Percentiles rank a stretch among this genome's conserved stretches.
Conservation (phyloP, 1,140 invertebrate species). For the Orius insidiosus region DNA sequence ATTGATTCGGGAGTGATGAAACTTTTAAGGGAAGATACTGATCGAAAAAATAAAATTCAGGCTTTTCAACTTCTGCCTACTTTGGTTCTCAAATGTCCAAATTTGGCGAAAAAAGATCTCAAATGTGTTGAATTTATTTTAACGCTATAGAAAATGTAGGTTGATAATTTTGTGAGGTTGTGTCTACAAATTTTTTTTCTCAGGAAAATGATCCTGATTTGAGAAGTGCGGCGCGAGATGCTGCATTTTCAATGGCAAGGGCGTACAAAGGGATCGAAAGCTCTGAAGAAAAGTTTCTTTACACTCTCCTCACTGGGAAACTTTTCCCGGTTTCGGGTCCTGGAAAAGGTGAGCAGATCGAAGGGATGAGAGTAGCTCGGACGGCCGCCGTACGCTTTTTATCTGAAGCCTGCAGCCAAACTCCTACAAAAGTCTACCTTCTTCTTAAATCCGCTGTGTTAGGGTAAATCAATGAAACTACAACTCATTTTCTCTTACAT, state of each 20-base stretch:
- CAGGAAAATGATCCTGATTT: slow-evolving; percentile 17
- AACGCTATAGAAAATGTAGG: slow-evolving; percentile 3
- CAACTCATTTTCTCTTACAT: neutral
- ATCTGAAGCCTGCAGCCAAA: neutral
- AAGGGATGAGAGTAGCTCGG: slow-evolving; percentile 5
- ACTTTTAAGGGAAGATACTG: slow-evolving; percentile 38
- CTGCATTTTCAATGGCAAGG: slow-evolving; percentile 35
- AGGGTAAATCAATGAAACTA: neutral
- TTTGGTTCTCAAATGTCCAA: slow-evolving; percentile 22
- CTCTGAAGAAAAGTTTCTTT: slow-evolving; percentile 19
- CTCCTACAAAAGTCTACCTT: slow-evolving; percentile 6
- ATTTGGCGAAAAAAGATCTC: slow-evolving; percentile 18
- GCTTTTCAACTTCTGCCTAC: slow-evolving; percentile 23
- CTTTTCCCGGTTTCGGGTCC: neutral
- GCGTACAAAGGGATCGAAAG: slow-evolving; percentile 29
- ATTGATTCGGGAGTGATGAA: slow-evolving; percentile 47
- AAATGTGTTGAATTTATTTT: slow-evolving; percentile 7
- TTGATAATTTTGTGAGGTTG: neutral
- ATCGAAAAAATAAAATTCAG: slow-evolving; percentile 2
- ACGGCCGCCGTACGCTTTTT: slow-evolving; percentile 7
- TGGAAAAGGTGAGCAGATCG: slow-evolving; percentile 6
- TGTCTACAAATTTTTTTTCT: neutral
- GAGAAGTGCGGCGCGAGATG: slow-evolving; percentile 35
- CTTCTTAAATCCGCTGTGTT: slow-evolving; percentile 7
- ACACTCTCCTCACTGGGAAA: neutral